Conservation (phyloP, 1,140 invertebrate genomes). For the Belonocnema kinseyi region DNA sequence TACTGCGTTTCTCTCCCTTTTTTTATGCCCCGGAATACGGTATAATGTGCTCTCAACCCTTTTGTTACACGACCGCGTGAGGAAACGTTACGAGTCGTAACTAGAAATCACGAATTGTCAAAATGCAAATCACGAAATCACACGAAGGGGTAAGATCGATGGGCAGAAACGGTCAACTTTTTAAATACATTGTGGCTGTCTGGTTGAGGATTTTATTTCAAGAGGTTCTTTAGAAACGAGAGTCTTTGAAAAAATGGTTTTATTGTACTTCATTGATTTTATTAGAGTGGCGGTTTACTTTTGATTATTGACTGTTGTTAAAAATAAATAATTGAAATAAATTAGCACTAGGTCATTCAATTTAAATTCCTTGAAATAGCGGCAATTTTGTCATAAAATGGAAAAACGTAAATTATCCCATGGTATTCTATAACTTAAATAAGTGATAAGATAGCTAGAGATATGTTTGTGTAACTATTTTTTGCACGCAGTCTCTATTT, state of each 20-base stretch:
- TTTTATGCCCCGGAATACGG: neutral
- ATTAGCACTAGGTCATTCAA: too few relatives aligned
- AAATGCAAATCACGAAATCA: conserved; percentile 18
- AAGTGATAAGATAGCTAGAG: too few relatives aligned
- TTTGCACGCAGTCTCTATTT: too few relatives aligned
- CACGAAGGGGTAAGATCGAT: conserved; percentile 14
- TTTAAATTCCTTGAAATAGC: too few relatives aligned
- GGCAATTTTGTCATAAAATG: too few relatives aligned
- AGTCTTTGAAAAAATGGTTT: neutral
- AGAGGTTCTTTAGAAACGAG: neutral
- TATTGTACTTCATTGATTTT: neutral
- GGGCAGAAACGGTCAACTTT: conserved; percentile 21
- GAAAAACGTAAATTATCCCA: too few relatives aligned
- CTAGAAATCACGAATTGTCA: conserved; percentile 28
- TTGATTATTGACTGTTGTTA: too few relatives aligned
- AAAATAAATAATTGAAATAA: too few relatives aligned
- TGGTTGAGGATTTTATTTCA: neutral
- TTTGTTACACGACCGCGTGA: conserved; percentile 19
- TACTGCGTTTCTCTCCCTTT: conserved; percentile 29
- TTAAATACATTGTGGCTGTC: neutral
- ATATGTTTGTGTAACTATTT: too few relatives aligned
- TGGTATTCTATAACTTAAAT: too few relatives aligned
- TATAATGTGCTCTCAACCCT: conserved; percentile 5
- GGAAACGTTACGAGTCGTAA: conserved; percentile 6
- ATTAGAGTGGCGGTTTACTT: neutral